Evolutionary conservation across 2,888 invertebrate genomes (phyloP), one percentile per base, ranked within the genome.

Genomic region (Pseudococcus viburni): DNA sequence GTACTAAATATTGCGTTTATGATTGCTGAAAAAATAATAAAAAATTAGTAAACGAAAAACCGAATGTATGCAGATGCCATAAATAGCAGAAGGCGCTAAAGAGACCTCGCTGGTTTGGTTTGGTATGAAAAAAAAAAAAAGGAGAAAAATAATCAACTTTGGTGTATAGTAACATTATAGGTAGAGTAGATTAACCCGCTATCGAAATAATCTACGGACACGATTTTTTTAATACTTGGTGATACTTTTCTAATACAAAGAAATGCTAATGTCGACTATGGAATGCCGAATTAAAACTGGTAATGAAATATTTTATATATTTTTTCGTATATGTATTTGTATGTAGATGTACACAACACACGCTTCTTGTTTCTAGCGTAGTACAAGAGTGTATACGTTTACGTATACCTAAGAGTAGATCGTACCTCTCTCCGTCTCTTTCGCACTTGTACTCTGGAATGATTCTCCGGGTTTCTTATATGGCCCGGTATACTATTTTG

Each of bases 231-330:
- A 2, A 33, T 33, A 73, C 68, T 64, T 73, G 68, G 68, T 73
- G 68, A 73, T 73, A 73, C 68, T 73, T 73, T 73, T 73, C 68
- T 73, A 73, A 73, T 73, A 73, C 68, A 73, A 73, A 73, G 68
- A 73, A 85, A 85, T 85, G 85, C 55, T 85, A 85, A 85, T 85
- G 85, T 85, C 85, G 85, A 85, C 85, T 51, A 85, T 15, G 55
- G 85, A 85, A 85, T 85, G 85, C 55, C 85, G 85, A 55, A 55
- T 51, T 85, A 55, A 55, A 85, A 85, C 85, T 85, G 85, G 85
- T 85, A 48, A 85, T 85, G 85, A 85, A 85, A 85, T 85, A 85
- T 73, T 73, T 73, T 73, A 73, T 73, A 73, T 73, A 73, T 73
- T 12, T 73, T 26, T 22, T 73, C 11, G 68, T 73, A 73, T 33